Percentiles rank a stretch among this genome's conserved stretches.
Evolutionary conservation across 1,140 invertebrate genomes (phyloP).

Genomic region (Anoplolepis gracilipes): DNA sequence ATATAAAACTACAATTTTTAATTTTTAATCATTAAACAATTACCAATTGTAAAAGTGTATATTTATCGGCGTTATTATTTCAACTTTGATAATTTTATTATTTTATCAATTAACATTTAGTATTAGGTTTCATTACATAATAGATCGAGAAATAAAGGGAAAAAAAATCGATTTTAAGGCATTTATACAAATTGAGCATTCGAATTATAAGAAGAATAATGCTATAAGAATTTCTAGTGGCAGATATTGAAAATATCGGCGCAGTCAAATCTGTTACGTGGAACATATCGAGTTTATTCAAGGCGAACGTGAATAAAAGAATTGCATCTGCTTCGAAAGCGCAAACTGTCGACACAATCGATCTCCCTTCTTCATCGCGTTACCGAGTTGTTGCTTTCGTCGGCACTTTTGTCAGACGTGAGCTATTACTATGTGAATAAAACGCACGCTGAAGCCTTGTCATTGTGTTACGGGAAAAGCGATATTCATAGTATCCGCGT

Average conservation of each 20-base stretch:
- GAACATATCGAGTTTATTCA: slow-evolving; percentile 48
- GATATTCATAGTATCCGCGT: slow-evolving; percentile 42
- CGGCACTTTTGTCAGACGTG: slow-evolving; percentile 24
- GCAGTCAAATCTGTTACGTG: slow-evolving; percentile 40
- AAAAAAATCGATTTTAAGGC: neutral
- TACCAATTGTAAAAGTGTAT: neutral
- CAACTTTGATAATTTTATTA: neutral
- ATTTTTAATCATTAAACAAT: slow-evolving; percentile 10
- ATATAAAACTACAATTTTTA: neutral
- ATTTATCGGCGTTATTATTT: neutral
- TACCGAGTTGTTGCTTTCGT: slow-evolving; percentile 52
- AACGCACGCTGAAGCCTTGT: slow-evolving; percentile 69
- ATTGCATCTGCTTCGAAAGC: slow-evolving; percentile 53
- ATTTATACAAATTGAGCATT: slow-evolving; percentile 2
- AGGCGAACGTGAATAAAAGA: slow-evolving; percentile 54
- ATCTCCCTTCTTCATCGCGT: slow-evolving; percentile 17
- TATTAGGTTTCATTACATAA: neutral
- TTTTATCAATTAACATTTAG: neutral
- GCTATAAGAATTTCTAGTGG: slow-evolving; percentile 25
- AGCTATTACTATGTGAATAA: slow-evolving; percentile 55
- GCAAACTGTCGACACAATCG: slow-evolving; percentile 60
- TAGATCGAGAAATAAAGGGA: neutral
- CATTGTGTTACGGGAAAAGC: slow-evolving; percentile 65
- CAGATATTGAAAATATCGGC: slow-evolving; percentile 47
- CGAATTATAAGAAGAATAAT: neutral